phyloP scores from a whole-genome alignment of 2,797 vertebrate species.

The Artibeus lituratus region DNA sequence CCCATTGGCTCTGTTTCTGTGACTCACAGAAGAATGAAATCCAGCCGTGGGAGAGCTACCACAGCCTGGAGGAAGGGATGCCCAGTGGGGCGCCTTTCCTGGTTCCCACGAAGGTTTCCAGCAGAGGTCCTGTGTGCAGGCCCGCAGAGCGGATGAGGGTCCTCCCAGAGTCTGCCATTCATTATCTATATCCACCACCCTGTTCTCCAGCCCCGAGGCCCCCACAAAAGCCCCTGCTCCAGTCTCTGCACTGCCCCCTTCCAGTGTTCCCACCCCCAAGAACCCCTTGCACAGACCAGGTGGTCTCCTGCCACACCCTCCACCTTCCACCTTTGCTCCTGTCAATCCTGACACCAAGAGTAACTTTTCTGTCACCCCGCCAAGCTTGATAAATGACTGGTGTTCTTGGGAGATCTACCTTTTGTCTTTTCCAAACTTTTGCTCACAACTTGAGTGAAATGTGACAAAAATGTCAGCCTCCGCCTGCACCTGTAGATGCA shows the following conservation, averaged over 20 bases:
- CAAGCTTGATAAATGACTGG: not conserved
- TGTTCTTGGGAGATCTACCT: not conserved
- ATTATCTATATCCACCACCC: not conserved
- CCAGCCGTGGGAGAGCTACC: not conserved
- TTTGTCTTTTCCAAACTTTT: not conserved
- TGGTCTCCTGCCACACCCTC: not conserved
- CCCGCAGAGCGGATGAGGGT: not conserved
- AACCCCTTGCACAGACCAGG: not conserved
- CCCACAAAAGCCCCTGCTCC: not conserved
- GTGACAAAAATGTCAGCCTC: not conserved
- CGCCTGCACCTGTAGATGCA: not conserved
- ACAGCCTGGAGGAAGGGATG: not conserved
- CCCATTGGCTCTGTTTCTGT: not conserved
- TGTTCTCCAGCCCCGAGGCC: accelerated
- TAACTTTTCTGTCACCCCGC: not conserved
- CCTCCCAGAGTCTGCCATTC: not conserved
- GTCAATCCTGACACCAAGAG: not conserved
- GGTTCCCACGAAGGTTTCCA: not conserved
- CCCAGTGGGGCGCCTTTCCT: not conserved
- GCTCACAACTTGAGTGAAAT: not conserved
- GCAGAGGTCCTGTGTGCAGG: not conserved
- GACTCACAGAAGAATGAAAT: not conserved
- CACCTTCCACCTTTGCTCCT: not conserved
- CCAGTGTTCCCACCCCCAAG: not conserved
- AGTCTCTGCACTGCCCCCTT: not conserved